A percentile compares a stretch with the other conserved stretches of the same genome.
phyloP scores from a whole-genome alignment of 2,888 invertebrate genomes.

The Andrena bicolor region DNA sequence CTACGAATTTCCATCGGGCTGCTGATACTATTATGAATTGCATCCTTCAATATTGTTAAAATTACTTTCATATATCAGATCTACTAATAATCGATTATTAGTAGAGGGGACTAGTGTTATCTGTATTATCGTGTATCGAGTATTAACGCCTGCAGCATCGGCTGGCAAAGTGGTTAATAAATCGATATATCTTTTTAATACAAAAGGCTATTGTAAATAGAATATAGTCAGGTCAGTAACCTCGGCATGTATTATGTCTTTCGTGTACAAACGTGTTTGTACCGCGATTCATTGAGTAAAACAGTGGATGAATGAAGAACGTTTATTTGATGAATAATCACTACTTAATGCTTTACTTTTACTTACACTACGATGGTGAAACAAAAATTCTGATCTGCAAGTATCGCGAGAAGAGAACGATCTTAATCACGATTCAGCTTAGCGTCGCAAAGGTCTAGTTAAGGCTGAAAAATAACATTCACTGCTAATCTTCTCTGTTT shows the following conservation, averaged over 20 bases:
- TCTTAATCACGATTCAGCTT: slow-evolving; percentile 22
- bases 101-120: slow-evolving; percentile 48
- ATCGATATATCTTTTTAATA: slow-evolving; percentile 60
- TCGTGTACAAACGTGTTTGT: slow-evolving; percentile 63
- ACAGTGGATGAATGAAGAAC: slow-evolving; percentile 34
- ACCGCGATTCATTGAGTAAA: slow-evolving; percentile 39
- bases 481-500: slow-evolving; percentile 34
- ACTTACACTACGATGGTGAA: slow-evolving; percentile 22
- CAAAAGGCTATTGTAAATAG: slow-evolving; percentile 61
- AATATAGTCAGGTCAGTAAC: slow-evolving; percentile 54
- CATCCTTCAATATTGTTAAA: slow-evolving; percentile 41
- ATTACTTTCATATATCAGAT: slow-evolving; percentile 47
- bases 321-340: slow-evolving; percentile 44
- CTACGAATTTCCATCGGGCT: slow-evolving; percentile 42
- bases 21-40: slow-evolving; percentile 37
- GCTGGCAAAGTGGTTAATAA: slow-evolving; percentile 46
- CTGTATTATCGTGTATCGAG: slow-evolving; percentile 47
- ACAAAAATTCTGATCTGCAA: slow-evolving; percentile 23
- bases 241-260: slow-evolving; percentile 46
- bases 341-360: slow-evolving; percentile 44
- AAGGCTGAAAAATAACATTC: slow-evolving; percentile 21
- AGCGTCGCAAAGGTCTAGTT: slow-evolving; percentile 6
- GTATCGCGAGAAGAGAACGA: neutral
- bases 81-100: slow-evolving; percentile 55
- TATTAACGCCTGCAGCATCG: slow-evolving; percentile 49